These are phyloP conservation scores for Arrhopalites spinosus DNA, from an alignment of 2,888 invertebrate genomes.

Conservation along the genomic window DNA sequence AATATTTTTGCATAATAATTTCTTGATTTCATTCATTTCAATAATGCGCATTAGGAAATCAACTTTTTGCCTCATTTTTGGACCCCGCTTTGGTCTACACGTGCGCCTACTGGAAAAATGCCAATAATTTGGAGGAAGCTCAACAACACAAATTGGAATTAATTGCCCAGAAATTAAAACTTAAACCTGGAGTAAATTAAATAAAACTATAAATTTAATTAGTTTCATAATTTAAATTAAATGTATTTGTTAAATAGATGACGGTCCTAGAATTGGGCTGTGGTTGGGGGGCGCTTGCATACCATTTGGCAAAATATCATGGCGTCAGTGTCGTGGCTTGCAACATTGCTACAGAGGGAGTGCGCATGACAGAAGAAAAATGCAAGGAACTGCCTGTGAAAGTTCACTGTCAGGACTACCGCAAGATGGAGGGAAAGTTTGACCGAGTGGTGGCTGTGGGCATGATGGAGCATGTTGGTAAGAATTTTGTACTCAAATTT, in stretches of 20 bases:
- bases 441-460: slow-evolving; percentile 35
- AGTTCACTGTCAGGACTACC: slow-evolving; percentile 30
- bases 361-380: too few species aligned
- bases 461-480: slow-evolving; percentile 34
- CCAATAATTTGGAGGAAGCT: slow-evolving; percentile 29
- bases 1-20: not conserved
- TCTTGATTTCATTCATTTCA: not conserved
- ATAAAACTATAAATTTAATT: too few species aligned
- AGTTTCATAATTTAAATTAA: too few species aligned
- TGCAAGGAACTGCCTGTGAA: slow-evolving; percentile 25
- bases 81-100: slow-evolving; percentile 51
- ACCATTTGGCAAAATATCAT: too few species aligned
- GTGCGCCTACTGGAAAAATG: slow-evolving; percentile 52
- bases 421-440: slow-evolving; percentile 32
- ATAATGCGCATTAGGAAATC: slow-evolving; percentile 39
- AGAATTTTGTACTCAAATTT: slow-evolving; percentile 10
- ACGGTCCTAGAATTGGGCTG: too few species aligned
- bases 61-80: slow-evolving; percentile 47
- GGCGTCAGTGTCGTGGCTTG: too few species aligned
- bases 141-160: too few species aligned
- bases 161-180: too few species aligned
- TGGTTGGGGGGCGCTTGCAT: too few species aligned
- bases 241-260: too few species aligned
- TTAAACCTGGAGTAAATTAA: slow-evolving; percentile 47
- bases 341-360: too few species aligned